These are phyloP conservation scores for Ginglymostoma cirratum DNA, from an alignment of 2,113 vertebrate species.

Conservation along the genomic window DNA sequence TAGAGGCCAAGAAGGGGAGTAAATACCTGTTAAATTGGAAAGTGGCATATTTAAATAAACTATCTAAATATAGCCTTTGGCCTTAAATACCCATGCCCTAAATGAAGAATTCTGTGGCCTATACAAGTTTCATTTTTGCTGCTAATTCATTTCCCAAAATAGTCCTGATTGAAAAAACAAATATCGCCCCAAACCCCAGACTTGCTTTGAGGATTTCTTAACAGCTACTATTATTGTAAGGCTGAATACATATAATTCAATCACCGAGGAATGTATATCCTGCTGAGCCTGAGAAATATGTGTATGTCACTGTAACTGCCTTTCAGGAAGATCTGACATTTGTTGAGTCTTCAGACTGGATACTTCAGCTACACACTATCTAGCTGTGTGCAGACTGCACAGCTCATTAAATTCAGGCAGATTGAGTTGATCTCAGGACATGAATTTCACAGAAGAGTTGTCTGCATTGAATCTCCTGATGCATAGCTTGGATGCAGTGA, in stretches of 20 bases:
- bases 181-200: neutral
- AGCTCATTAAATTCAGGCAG: neutral
- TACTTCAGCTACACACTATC: neutral
- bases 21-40: neutral
- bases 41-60: neutral
- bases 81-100: neutral
- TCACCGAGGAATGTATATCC: neutral
- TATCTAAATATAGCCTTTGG: neutral
- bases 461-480: neutral
- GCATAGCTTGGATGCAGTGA: neutral
- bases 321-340: neutral
- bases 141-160: neutral
- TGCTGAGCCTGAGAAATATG: neutral
- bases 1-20: neutral
- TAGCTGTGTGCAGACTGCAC: neutral
- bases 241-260: neutral
- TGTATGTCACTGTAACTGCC: neutral
- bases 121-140: neutral
- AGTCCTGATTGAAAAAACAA: constrained; percentile 3
- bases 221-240: constrained; percentile 14
- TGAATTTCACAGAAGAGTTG: neutral
- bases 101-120: neutral
- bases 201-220: neutral
- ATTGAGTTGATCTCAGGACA: neutral
- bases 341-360: neutral